Evolutionary conservation across 2,888 invertebrate genomes (phyloP).

Genomic region (Nebria brevicollis): DNA sequence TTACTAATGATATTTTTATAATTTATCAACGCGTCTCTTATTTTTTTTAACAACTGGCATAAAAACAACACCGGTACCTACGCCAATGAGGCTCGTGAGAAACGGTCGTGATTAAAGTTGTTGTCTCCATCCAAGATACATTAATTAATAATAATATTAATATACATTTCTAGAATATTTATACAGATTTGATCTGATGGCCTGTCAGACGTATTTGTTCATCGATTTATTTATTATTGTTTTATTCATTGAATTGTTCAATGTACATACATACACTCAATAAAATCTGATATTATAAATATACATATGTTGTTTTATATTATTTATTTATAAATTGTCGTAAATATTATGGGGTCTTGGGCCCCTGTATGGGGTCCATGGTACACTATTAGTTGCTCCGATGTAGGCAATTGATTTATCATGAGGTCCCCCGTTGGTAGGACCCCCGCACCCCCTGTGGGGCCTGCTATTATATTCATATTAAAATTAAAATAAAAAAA

Average conservation of each 20-base stretch:
- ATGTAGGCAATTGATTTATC: conserved; percentile 44
- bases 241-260: not conserved
- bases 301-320: too few relatives aligned
- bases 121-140: not conserved
- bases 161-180: not conserved
- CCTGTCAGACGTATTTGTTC: not conserved
- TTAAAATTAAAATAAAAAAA: conserved; percentile 28
- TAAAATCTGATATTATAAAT: not conserved
- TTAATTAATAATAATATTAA: not conserved
- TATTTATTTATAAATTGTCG: conserved; percentile 17
- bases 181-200: not conserved
- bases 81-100: not conserved
- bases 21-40: not conserved
- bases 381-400: conserved; percentile 30
- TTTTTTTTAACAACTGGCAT: not conserved
- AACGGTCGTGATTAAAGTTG: not conserved
- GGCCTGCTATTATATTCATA: conserved; percentile 39
- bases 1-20: not conserved
- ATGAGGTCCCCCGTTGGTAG: conserved; percentile 10
- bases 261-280: not conserved
- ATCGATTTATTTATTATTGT: not conserved
- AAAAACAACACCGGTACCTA: not conserved
- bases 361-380: conserved; percentile 8
- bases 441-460: not conserved
- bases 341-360: conserved; percentile 21